A percentile compares a stretch with the other conserved stretches of the same genome.
Evolutionary conservation across 2,113 vertebrate genomes (phyloP).

Genomic region (Phylloscopus trochiloides): DNA sequence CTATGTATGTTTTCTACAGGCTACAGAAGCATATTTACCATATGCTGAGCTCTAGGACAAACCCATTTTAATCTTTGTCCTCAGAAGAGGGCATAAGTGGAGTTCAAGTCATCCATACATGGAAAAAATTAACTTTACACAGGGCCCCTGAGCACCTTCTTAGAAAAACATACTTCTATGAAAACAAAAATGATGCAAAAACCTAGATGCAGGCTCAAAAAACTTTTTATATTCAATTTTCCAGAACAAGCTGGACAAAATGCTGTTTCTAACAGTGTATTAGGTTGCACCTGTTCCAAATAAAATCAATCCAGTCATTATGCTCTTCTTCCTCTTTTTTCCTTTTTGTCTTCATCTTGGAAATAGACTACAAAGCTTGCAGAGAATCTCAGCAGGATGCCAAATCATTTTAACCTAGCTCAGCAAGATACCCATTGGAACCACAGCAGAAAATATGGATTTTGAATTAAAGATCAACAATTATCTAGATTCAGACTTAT

Average conservation of each 20-base stretch:
- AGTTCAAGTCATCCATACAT: neutral
- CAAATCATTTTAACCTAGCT: constrained; percentile 60
- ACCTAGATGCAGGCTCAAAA: neutral
- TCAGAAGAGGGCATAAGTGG: neutral
- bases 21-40: neutral
- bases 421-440: constrained; percentile 53
- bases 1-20: neutral
- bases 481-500: constrained; percentile 33
- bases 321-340: neutral
- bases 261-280: neutral
- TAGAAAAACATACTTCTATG: neutral
- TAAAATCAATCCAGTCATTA: constrained; percentile 37
- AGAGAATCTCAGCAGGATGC: constrained; percentile 42
- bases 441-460: constrained; percentile 51
- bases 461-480: constrained; percentile 68
- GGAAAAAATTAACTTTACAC: neutral
- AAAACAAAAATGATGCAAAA: neutral
- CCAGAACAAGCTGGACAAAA: neutral
- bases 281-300: constrained; percentile 20
- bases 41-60: neutral
- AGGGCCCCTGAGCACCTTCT: neutral
- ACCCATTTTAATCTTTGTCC: neutral
- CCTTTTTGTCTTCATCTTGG: constrained; percentile 3
- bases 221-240: neutral
- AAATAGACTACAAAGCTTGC: constrained; percentile 40